Conservation (phyloP, 1,140 invertebrate species). For the Aleiodes sp. region DNA sequence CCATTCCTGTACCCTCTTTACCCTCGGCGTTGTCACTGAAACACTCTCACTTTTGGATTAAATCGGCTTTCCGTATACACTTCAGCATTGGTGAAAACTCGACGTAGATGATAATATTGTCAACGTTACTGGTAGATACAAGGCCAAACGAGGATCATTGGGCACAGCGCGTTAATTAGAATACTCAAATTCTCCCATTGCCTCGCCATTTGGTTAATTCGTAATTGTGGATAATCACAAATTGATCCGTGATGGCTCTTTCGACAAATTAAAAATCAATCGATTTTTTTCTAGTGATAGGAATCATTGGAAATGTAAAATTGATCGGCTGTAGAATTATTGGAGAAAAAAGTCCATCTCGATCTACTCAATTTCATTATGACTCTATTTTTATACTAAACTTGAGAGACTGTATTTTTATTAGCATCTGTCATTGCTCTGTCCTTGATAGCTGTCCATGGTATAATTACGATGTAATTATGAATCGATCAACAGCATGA, state of each 20-base stretch:
- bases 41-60: conserved; percentile 12
- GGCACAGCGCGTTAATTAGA: conserved; percentile 22
- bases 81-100: not conserved
- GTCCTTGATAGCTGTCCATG: conserved; percentile 3
- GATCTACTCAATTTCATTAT: too few relatives aligned
- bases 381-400: not conserved
- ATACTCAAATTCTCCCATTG: not conserved
- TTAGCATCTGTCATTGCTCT: conserved; percentile 26
- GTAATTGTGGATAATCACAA: conserved; percentile 26
- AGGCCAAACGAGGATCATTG: conserved; percentile 24
- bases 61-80: conserved; percentile 24
- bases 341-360: too few relatives aligned
- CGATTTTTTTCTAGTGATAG: too few relatives aligned
- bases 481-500: conserved; percentile 24
- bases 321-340: too few relatives aligned
- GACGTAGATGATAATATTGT: conserved; percentile 17
- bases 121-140: not conserved
- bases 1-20: too few relatives aligned
- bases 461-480: conserved; percentile 31
- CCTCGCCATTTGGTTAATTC: not conserved
- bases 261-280: conserved; percentile 15
- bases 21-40: not conserved
- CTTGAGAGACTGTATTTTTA: not conserved
- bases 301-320: too few relatives aligned
- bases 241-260: not conserved